Evolutionary conservation across 2,113 vertebrate genomes (phyloP), one percentile per base, ranked within the genome.

Genomic region (Dendropsophus ebraccatus): DNA sequence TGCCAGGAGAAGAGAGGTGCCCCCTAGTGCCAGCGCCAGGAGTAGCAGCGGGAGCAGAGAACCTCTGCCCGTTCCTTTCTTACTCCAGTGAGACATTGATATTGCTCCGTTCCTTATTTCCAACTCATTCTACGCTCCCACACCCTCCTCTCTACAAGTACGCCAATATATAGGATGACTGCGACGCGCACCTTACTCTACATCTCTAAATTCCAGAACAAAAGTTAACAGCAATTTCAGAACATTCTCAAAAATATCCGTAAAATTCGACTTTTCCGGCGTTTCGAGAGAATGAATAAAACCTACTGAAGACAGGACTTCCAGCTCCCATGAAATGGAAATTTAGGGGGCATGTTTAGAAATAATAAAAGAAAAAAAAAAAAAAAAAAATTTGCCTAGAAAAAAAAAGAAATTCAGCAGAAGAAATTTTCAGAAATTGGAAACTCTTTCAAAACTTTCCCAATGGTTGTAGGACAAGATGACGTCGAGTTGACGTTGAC

Each of bases 21-120:
- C 83, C 74, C 83, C 83, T 65, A 85, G 58, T 49, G 62, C 83
- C 83, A 85, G 60, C 4, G 83, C 83, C 60, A 85, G 21, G 47
- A 85, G 45, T 7, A 85, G 28, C 58, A 85, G 83, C 12, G 76
- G 83, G 13, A 78, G 60, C 58, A 78, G 83, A n/a, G 74, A 32
- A 9, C 30, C 28, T 54, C 60, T 67, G 45, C 83, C 21, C 0
- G 83, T 8, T 12, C 74, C 23, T 12, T 69, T 85, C 74, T 56
- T 85, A 35, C 60, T 65, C 83, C 83, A 85, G 21, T 45, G 74
- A 67, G 74, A 69, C 83, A 85, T 85, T 21, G 83, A 54, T n/a
- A 21, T 60, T n/a, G 19, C 0, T 76, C 14, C 47, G 12, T 45
- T 23, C 5, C 56, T 76, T 16, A 7, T 19, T 28, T 28, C 47